Evolutionary conservation across 1,140 invertebrate species (phyloP), one percentile per base, ranked within the genome.

Genomic region (Caerostris extrusa): DNA sequence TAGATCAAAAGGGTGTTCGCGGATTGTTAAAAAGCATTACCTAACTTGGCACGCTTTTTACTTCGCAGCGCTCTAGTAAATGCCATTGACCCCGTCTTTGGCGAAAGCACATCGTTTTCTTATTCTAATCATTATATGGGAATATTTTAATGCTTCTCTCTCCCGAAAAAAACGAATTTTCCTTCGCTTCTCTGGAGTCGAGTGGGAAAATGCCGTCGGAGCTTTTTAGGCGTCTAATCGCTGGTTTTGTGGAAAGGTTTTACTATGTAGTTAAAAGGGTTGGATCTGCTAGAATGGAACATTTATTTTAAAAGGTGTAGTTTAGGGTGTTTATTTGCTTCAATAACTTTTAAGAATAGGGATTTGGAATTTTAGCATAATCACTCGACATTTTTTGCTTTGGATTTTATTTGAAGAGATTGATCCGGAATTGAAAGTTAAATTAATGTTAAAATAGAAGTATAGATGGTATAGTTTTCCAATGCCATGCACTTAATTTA

Each of bases 31-130:
- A 19, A 58, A 83, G 82, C 56, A 56, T 83, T 83, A 58, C 82
- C 82, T 83, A 83, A 83, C 82, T 58, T 83, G 82, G 82, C 82
- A 83, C 71, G 19, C 17, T 19, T 77, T 64, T 64, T 77, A 77
- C 53, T 77, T 77, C 71, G 71, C 8, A 77, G 71, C 71, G 71
- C 71, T 77, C 71, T 77, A 83, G 17, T 58, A 83, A 58, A 57
- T 83, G 82, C 82, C 82, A 83, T 83, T 83, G 82, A 83, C 82
- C 82, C 57, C 14, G 71, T 77, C 34, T 34, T 17, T 58, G 14
- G 82, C 14, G 82, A 83, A 58, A 57, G 55, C 82, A 57, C 53
- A 19, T 57, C 82, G 8, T 77, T 14, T 77, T 77, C 34, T 77
- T 77, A 53, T 77, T 77, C 71, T 77, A 77, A 77, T 77, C 71